Evolutionary conservation across 2,797 vertebrate species (phyloP), one percentile per base, ranked within the genome.

Genomic region (Novumbra hubbsi): DNA sequence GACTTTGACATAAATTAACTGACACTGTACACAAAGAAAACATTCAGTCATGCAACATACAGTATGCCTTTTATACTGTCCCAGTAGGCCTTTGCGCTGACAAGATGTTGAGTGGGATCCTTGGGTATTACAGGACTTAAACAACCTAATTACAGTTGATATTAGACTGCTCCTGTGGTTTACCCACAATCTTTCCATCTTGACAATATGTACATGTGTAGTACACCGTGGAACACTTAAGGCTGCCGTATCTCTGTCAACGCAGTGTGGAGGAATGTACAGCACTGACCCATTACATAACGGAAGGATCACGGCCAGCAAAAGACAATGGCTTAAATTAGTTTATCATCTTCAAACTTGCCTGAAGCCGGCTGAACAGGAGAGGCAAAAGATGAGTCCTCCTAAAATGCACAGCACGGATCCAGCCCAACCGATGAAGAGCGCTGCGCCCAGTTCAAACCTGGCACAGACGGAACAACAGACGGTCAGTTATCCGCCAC

Each of bases 381-480:
- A 94, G 68, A 94, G 81, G 30, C 91, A 94, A 79, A 95, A 93
- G 14, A 93, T 38, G 0, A 90, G 77, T 8, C 94, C 94, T 66
- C 94, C 94, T 1, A 94, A 80, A 69, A 94, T 85, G 30, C 91
- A 93, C 57, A 95, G 86, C 28, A 91, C 89, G 0, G 94, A 95
- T 50, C 94, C 94, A 0, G 88, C 86, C 94, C 94, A 95, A 78
- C 94, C 94, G 0, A 95, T 94, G 81, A 95, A 95, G 63, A 95
- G 85, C 1, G 94, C 94, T 0, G 91, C 92, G 34, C 94, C 94
- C 24, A 95, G 88, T 75, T 95, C 94, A 79, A 94, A 95, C 85
- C 94, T 95, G 15, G 34, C 24, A 77, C 48, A 52, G 55, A 50
- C 0, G 28, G 5, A 21, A 64, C 62, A 1, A 5, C 62, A 68